Base-by-base conservation (phyloP, 1,140 invertebrate genomes). In the Anastatus disparis region DNA sequence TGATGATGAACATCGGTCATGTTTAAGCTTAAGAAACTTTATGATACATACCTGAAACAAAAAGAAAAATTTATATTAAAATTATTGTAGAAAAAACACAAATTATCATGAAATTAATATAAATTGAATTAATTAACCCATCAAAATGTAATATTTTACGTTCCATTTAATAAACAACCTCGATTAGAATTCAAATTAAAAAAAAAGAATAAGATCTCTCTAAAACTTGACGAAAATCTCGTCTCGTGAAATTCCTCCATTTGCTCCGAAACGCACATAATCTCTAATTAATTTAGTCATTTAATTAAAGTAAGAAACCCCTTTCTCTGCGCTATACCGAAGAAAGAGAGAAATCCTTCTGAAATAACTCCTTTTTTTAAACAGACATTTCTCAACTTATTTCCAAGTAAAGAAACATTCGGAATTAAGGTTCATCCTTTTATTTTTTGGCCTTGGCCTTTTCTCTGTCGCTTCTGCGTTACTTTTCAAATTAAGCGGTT, bases 41-140 rank as follows among this genome's bases (percentile, higher is more conserved):
- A n/a, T n/a, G n/a, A 56, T 55, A 44, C 65, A 20, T 46, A 70
- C 68, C 68, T 70, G 68, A 3, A 70, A 70, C 68, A 63, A 29
- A 70, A 52, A 52, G 35, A 31, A 26, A 65, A 55, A 64, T n/a
- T 62, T 13, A n/a, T n/a, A n/a, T n/a, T n/a, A n/a, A n/a, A n/a
- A n/a, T n/a, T n/a, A n/a, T n/a, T n/a, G n/a, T n/a, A n/a, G n/a
- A n/a, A n/a, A n/a, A n/a, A n/a, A n/a, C n/a, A n/a, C n/a, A n/a
- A n/a, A n/a, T n/a, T n/a, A n/a, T n/a, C n/a, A n/a, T n/a, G n/a
- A n/a, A n/a, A n/a, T n/a, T n/a, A n/a, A n/a, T n/a, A n/a, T n/a
- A n/a, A n/a, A n/a, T n/a, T n/a, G n/a, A n/a, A n/a, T n/a, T n/a
- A n/a, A n/a, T n/a, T n/a, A n/a, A n/a, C n/a, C n/a, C n/a, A n/a